A percentile compares a stretch with the other conserved stretches of the same genome.
phyloP scores from a whole-genome alignment of 2,797 vertebrate species.

The Liasis olivaceus region DNA sequence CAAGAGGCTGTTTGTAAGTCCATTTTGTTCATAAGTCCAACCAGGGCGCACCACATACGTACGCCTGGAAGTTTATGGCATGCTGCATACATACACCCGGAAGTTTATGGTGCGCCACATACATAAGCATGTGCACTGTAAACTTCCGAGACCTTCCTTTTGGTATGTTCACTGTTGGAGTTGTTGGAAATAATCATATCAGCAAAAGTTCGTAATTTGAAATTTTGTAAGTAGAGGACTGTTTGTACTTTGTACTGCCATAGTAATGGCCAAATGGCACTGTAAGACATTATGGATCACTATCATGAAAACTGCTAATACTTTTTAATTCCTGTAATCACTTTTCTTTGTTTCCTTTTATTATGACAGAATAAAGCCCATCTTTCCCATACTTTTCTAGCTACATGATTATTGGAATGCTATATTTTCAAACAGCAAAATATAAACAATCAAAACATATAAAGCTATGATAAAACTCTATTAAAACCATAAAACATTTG shows the following conservation, averaged over 20 bases:
- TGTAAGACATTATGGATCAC: background rate
- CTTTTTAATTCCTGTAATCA: background rate
- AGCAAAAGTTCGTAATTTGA: no score
- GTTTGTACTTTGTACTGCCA: background rate
- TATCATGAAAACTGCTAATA: background rate
- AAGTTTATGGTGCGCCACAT: no score
- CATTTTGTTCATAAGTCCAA: no score
- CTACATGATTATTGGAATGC: background rate
- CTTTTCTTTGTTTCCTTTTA: background rate
- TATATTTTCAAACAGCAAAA: background rate
- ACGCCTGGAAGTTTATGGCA: no score
- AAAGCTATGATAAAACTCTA: background rate
- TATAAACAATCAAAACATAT: background rate
- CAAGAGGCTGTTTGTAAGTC: no score
- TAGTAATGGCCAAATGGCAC: background rate
- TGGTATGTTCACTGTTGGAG: no score
- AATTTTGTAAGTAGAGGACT: no score
- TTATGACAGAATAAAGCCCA: conserved; percentile 4
- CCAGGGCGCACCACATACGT: no score
- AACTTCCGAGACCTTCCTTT: no score
- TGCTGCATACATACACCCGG: no score
- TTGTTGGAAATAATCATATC: no score
- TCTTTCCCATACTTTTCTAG: background rate
- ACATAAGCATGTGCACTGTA: no score
- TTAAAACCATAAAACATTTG: background rate